Evolutionary conservation across 2,113 vertebrate species (phyloP).

Genomic region (Saguinus midas): DNA sequence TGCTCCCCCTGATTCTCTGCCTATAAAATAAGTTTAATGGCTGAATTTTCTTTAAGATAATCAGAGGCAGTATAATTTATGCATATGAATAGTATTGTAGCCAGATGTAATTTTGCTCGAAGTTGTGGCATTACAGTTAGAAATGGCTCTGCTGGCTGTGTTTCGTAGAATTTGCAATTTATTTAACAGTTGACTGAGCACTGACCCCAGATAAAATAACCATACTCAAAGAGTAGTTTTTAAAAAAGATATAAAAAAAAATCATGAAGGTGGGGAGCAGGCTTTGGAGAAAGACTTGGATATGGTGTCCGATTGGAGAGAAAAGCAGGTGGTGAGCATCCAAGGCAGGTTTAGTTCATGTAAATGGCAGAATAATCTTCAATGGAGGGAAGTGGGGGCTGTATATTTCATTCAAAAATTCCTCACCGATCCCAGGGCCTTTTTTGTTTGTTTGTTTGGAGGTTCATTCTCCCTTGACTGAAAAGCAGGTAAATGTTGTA

Average conservation of each 20-base stretch:
- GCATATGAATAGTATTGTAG: constrained; percentile 84
- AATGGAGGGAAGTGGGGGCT: background rate
- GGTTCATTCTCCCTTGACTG: background rate
- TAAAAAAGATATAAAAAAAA: constrained; percentile 41
- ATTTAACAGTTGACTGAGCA: constrained; percentile 90
- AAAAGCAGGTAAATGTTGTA: background rate
- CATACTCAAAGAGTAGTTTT: constrained; percentile 83
- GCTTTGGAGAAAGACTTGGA: constrained; percentile 56
- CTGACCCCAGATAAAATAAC: constrained; percentile 86
- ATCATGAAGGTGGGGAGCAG: constrained; percentile 55
- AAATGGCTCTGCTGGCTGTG: constrained; percentile 86
- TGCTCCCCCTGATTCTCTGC: constrained; percentile 82
- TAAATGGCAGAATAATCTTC: background rate
- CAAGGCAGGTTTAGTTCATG: constrained; percentile 39
- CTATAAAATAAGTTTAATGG: constrained; percentile 89
- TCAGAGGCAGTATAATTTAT: constrained; percentile 88
- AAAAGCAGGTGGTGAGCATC: constrained; percentile 37
- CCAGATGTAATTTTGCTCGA: constrained; percentile 90
- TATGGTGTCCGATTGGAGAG: background rate
- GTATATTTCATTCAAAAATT: background rate
- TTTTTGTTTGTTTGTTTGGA: background rate
- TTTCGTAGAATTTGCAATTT: constrained; percentile 88
- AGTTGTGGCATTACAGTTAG: constrained; percentile 89
- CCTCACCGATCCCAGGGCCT: background rate
- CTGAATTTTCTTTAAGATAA: constrained; percentile 88